Percentiles rank a stretch among this genome's conserved stretches.
Evolutionary conservation across 2,888 invertebrate species (phyloP).

Genomic region (Zonitis immaculata): DNA sequence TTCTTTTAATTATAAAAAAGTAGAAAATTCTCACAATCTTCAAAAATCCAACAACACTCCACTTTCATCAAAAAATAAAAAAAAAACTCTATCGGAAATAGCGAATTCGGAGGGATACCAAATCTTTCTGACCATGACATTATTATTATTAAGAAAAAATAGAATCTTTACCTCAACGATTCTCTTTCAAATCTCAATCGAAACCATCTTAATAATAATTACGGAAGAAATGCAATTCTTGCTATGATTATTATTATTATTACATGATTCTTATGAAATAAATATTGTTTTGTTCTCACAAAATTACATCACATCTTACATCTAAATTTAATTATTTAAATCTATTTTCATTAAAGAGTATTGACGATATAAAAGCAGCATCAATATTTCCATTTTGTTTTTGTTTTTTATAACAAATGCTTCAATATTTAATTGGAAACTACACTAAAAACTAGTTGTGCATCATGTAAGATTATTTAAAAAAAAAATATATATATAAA

Average conservation of each 20-base stretch:
- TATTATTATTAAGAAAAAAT: constrained; percentile 8
- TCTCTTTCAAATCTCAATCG: not conserved
- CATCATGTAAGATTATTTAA: constrained; percentile 2
- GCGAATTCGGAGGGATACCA: not conserved
- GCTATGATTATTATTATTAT: not conserved
- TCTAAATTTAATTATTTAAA: not conserved
- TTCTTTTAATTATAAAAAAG: constrained; percentile 7
- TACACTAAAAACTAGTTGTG: constrained; percentile 16
- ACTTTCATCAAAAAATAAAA: not conserved
- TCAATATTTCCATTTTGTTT: too few species aligned
- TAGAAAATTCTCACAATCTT: constrained; percentile 14
- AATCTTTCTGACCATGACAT: not conserved
- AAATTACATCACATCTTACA: constrained; percentile 11
- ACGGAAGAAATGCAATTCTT: not conserved
- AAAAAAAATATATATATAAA: not conserved
- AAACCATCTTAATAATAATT: not conserved
- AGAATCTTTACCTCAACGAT: not conserved
- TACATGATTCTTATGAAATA: not conserved
- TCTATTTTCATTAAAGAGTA: constrained; percentile 10
- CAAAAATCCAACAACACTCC: constrained; percentile 6
- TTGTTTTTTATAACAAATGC: constrained; percentile 9
- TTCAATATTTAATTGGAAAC: constrained; percentile 7
- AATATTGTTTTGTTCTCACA: not conserved
- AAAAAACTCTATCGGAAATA: constrained; percentile 3
- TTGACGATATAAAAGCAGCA: constrained; percentile 22